A percentile compares a stretch with the other conserved stretches of the same genome.
These are phyloP conservation scores for Syngnathus typhle DNA, from an alignment of 2,113 vertebrate species.

Conservation along the genomic window DNA sequence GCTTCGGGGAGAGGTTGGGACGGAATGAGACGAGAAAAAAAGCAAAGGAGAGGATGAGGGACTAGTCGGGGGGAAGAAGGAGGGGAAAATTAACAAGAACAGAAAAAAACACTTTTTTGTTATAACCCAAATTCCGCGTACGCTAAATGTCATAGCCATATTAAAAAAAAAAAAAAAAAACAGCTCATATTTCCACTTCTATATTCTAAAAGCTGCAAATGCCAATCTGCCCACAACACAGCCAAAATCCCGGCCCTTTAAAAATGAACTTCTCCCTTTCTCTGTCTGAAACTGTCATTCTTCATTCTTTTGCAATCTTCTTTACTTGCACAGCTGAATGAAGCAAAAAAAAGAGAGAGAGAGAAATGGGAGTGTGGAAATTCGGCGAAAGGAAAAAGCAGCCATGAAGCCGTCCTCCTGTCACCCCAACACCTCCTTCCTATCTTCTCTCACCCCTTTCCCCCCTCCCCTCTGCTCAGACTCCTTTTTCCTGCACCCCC, in stretches of 20 bases:
- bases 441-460: slow-evolving; percentile 21
- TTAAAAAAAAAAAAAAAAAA: slow-evolving; percentile 38
- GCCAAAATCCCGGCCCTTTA: slow-evolving; percentile 65
- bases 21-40: slow-evolving; percentile 37
- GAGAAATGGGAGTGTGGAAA: slow-evolving; percentile 60
- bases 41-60: slow-evolving; percentile 19
- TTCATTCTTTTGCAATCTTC: slow-evolving; percentile 50
- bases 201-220: slow-evolving; percentile 65
- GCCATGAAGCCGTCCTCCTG: slow-evolving; percentile 67
- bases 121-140: slow-evolving; percentile 43
- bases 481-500: slow-evolving; percentile 34
- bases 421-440: slow-evolving; percentile 69
- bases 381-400: slow-evolving; percentile 63
- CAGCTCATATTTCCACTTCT: slow-evolving; percentile 66
- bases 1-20: slow-evolving; percentile 22
- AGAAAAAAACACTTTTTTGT: slow-evolving; percentile 27
- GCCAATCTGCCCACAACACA: slow-evolving; percentile 83
- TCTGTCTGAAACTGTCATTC: slow-evolving; percentile 54
- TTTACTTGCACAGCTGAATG: slow-evolving; percentile 59
- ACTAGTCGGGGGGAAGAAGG: slow-evolving; percentile 10
- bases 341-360: slow-evolving; percentile 46
- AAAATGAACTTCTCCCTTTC: slow-evolving; percentile 51
- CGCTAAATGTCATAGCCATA: slow-evolving; percentile 24
- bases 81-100: slow-evolving; percentile 3
- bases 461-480: slow-evolving; percentile 29